Conservation (phyloP, 2,888 invertebrate genomes). For the Vannuccia rotundouncinata region DNA sequence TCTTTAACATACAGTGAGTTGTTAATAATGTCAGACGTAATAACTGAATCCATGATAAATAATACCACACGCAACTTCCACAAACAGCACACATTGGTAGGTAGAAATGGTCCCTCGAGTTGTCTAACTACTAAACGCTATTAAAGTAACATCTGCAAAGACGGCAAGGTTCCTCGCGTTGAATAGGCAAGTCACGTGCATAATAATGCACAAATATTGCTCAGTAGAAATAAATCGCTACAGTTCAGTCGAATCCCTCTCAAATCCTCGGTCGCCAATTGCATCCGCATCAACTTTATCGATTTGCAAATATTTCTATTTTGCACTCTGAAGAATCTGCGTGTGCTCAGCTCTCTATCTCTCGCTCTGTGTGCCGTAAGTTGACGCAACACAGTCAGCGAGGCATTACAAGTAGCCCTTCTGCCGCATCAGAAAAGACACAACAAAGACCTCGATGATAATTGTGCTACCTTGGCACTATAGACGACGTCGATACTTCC, state of each 20-base stretch:
- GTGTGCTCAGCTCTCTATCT: background rate
- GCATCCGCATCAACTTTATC: background rate
- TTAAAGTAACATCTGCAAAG: too few species aligned
- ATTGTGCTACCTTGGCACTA: background rate
- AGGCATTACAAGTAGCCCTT: background rate
- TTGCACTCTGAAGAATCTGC: background rate
- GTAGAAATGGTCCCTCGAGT: too few species aligned
- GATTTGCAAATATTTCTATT: background rate
- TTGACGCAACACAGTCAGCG: background rate
- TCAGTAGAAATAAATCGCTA: background rate
- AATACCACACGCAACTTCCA: too few species aligned
- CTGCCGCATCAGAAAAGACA: background rate
- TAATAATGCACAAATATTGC: background rate
- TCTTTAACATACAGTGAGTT: too few species aligned
- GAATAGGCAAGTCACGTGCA: too few species aligned
- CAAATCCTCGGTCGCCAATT: background rate
- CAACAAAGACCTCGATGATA: background rate
- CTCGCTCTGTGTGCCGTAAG: background rate
- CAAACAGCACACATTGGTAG: too few species aligned
- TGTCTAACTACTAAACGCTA: too few species aligned
- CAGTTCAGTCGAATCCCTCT: background rate
- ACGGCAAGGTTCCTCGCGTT: too few species aligned
- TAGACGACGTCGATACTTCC: background rate
- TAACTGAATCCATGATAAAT: too few species aligned
- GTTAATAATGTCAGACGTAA: too few species aligned